Evolutionary conservation across 2,888 invertebrate species (phyloP).

Genomic region (Alviniconcha strummeri): DNA sequence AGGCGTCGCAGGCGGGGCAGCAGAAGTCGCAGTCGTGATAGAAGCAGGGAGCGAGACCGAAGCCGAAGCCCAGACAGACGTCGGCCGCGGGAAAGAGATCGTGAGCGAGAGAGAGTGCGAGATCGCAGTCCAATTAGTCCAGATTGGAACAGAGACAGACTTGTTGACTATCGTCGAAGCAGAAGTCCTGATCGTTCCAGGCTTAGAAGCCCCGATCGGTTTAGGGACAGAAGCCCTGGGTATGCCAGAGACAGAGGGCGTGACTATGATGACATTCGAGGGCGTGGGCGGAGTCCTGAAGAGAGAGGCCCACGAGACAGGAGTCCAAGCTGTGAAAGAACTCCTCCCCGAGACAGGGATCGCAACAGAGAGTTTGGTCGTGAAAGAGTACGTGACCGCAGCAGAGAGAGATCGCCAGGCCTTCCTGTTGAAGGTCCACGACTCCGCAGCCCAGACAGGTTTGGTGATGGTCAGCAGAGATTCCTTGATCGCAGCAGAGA

Average conservation of each 20-base stretch:
- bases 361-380: slow-evolving; percentile 21
- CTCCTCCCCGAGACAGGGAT: not conserved
- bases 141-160: slow-evolving; percentile 13
- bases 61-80: slow-evolving; percentile 40
- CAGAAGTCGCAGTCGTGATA: slow-evolving; percentile 27
- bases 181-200: not conserved
- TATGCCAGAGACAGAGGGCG: not conserved
- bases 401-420: slow-evolving; percentile 27
- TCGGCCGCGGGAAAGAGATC: slow-evolving; percentile 29
- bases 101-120: slow-evolving; percentile 30
- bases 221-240: not conserved
- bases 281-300: not conserved
- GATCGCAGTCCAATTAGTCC: slow-evolving; percentile 39
- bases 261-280: not conserved
- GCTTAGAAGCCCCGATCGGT: not conserved
- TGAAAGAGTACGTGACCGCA: slow-evolving; percentile 26
- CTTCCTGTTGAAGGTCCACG: not conserved
- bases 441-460: not conserved
- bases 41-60: slow-evolving; percentile 24
- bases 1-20: slow-evolving; percentile 24
- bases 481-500: slow-evolving; percentile 7
- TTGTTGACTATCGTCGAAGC: not conserved
- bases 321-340: slow-evolving; percentile 31
- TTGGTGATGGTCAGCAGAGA: not conserved
- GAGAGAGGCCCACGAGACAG: slow-evolving; percentile 30